Evolutionary conservation across 1,140 invertebrate species (phyloP).

Genomic region (Frieseomelitta varia): DNA sequence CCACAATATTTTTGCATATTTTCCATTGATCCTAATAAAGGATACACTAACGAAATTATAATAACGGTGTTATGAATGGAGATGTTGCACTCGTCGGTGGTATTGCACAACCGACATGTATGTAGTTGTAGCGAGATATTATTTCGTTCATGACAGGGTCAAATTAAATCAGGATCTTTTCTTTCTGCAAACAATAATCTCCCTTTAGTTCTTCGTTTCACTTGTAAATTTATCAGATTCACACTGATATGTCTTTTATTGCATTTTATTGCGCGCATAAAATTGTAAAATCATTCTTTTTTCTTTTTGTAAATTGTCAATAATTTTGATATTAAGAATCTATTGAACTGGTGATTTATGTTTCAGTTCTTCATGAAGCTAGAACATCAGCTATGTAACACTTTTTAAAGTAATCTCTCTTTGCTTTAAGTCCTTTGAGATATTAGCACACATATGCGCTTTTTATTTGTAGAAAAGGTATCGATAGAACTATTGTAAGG

Average conservation of each 20-base stretch:
- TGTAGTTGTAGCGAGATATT: too few relatives aligned
- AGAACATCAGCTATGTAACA: background rate
- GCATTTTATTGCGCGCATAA: background rate
- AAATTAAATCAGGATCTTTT: too few relatives aligned
- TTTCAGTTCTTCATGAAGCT: background rate
- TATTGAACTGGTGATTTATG: background rate
- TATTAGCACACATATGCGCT: background rate
- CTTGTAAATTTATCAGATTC: too few relatives aligned
- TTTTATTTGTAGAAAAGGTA: background rate
- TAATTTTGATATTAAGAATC: background rate
- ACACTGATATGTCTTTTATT: background rate
- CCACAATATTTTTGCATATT: too few relatives aligned
- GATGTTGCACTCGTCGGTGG: too few relatives aligned
- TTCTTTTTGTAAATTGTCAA: background rate
- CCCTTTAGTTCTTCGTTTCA: too few relatives aligned
- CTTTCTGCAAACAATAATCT: too few relatives aligned
- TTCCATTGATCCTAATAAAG: too few relatives aligned
- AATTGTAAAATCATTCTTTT: background rate
- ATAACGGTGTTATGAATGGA: too few relatives aligned
- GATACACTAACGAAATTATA: too few relatives aligned
- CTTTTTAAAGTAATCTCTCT: background rate
- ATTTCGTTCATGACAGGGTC: too few relatives aligned
- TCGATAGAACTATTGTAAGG: background rate
- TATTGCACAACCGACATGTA: too few relatives aligned
- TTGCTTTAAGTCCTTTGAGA: background rate